These are phyloP conservation scores for Dolichopus griseipennis DNA, from an alignment of 2,888 invertebrate species.

Conservation along the genomic window DNA sequence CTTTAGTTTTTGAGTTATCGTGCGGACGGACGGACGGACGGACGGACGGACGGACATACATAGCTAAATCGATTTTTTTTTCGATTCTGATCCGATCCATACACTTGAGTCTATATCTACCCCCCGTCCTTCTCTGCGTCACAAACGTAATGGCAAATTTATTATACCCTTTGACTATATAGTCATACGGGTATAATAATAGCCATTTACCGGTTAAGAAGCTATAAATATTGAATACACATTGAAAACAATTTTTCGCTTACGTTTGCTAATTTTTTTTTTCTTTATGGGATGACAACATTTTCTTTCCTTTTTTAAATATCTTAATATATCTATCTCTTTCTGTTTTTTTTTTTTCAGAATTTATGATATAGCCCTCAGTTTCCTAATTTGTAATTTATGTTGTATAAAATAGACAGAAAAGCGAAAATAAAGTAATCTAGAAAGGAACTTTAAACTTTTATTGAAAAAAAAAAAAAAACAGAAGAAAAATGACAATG, in stretches of 20 bases:
- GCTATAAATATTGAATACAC: background rate
- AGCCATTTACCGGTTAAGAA: conserved; percentile 3
- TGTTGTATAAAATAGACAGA: background rate
- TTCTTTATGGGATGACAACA: background rate
- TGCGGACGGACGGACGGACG: too few species aligned
- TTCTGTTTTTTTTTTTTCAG: background rate
- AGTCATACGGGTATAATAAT: too few species aligned
- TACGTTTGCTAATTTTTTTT: background rate
- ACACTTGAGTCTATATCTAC: too few species aligned
- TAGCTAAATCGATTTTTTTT: too few species aligned
- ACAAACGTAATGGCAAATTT: too few species aligned
- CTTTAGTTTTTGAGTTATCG: too few species aligned
- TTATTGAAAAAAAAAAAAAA: too few species aligned
- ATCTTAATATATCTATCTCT: background rate
- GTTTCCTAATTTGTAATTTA: background rate
- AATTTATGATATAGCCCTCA: background rate
- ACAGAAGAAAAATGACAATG: too few species aligned
- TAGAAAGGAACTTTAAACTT: background rate
- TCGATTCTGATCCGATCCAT: too few species aligned
- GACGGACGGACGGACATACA: too few species aligned
- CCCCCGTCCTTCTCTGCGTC: too few species aligned
- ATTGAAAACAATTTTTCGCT: background rate
- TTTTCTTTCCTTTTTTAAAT: background rate
- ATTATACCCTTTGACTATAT: too few species aligned
- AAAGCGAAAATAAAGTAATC: background rate